Base-by-base conservation (phyloP, 2,888 invertebrate species). In the Apantesis nais region DNA sequence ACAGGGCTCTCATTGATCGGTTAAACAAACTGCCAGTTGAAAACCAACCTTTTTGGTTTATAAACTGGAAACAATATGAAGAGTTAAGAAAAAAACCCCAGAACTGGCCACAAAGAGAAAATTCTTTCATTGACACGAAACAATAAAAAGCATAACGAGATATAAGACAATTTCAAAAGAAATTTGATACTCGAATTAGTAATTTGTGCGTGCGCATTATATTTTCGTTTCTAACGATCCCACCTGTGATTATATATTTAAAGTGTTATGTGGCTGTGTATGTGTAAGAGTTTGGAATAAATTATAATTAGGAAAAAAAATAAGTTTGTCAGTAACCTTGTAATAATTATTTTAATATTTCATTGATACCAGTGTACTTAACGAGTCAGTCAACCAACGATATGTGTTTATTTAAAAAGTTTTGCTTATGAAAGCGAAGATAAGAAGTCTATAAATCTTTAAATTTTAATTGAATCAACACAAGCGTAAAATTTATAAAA, bases 21-120 rank as follows among this genome's bases (percentile, higher is more conserved):
- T 63, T 80, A 48, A 66, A 79, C 16, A 34, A 73, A 48, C 48
- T 80, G 11, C 80, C 80, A 11, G 41, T 77, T 0, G 64, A 80
- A 14, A 80, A 71, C 8, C 72, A 67, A 73, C 79, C 81, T 52
- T 79, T 78, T 62, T 80, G 80, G 80, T 80, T 74, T 31, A 58
- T 80, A 9, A 80, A 80, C 61, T 80, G 80, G 80, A 75, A 48
- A 31, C 80, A 80, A 34, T 80, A 80, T 89, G 93, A 71, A 96
- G 96, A 67, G 22, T 65, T 76, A 11, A 93, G 96, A 44, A 88
- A 86, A 41, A 80, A 85, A 1, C 90, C 92, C 0, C 88, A 91
- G 69, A 88, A 86, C n/a, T 93, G 88, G 75, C 89, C 89, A 2
- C 85, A 83, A 66, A 89, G 88, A 60, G 86, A 80, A 0, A 92